A percentile compares a stretch with the other conserved stretches of the same genome.
phyloP scores from a whole-genome alignment of 2,888 invertebrate genomes.

The Machimus atricapillus region DNA sequence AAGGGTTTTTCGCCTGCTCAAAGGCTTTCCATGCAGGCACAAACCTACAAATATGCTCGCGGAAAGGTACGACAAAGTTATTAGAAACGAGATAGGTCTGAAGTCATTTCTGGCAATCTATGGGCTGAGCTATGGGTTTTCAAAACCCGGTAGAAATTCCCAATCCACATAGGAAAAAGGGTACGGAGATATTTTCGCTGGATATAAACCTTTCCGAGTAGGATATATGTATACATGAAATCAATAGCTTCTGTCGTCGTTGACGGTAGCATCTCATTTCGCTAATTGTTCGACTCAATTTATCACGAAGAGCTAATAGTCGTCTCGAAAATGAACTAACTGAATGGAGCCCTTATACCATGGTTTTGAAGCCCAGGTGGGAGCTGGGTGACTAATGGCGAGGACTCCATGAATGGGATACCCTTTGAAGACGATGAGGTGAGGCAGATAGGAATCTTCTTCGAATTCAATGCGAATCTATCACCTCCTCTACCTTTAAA shows the following conservation, averaged over 20 bases:
- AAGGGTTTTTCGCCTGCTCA: neutral
- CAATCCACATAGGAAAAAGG: neutral
- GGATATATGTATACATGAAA: neutral
- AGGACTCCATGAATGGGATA: neutral
- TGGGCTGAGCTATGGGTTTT: neutral
- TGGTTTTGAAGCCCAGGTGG: neutral
- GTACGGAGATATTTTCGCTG: neutral
- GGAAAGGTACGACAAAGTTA: neutral
- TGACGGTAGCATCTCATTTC: neutral
- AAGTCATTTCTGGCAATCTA: neutral
- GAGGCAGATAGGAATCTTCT: neutral
- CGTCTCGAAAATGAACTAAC: neutral
- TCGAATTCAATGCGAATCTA: neutral
- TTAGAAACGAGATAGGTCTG: neutral
- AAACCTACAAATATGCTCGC: neutral
- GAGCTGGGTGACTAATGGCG: neutral
- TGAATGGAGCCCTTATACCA: neutral
- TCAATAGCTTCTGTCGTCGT: neutral
- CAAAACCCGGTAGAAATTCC: neutral
- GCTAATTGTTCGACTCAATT: neutral
- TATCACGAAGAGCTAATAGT: neutral
- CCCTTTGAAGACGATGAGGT: neutral
- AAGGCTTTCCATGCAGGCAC: neutral
- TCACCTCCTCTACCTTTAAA: neutral
- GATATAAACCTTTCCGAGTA: neutral